phyloP scores from a whole-genome alignment of 2,797 vertebrate genomes.

The Typhlichthys subterraneus region DNA sequence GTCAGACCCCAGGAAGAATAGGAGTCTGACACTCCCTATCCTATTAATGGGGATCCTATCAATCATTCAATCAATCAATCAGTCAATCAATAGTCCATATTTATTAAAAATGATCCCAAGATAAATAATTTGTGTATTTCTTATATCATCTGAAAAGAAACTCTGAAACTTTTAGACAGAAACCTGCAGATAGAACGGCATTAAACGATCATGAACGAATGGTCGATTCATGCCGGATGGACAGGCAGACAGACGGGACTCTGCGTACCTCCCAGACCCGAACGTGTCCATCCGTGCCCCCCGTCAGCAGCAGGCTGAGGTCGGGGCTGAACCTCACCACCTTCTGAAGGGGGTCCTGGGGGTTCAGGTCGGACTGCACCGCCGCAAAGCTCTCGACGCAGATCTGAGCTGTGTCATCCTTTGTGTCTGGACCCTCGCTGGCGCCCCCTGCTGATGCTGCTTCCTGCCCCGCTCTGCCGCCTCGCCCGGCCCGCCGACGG shows the following conservation, averaged over 20 bases:
- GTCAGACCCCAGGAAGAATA: too few species aligned
- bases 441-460: constrained; percentile 11
- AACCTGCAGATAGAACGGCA: too few species aligned
- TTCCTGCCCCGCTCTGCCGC: constrained; percentile 43
- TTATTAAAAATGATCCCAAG: too few species aligned
- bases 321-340: constrained; percentile 87
- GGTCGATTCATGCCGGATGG: too few species aligned
- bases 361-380: constrained; percentile 86
- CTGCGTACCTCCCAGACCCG: constrained; percentile 90
- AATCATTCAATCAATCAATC: too few species aligned
- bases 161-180: too few species aligned
- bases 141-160: too few species aligned
- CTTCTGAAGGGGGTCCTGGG: constrained; percentile 88
- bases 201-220: too few species aligned
- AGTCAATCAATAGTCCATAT: too few species aligned
- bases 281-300: constrained; percentile 87
- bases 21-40: too few species aligned
- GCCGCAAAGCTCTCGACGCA: constrained; percentile 78
- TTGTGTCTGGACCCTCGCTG: constrained; percentile 41
- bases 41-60: too few species aligned
- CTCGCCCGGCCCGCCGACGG: constrained; percentile 67
- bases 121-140: too few species aligned
- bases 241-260: background rate
- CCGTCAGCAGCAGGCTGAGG: constrained; percentile 83
- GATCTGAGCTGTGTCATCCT: constrained; percentile 71